phyloP scores from a whole-genome alignment of 30 jellyfish, hydroid and myxozoan genomes.

The Turritopsis rubra region DNA sequence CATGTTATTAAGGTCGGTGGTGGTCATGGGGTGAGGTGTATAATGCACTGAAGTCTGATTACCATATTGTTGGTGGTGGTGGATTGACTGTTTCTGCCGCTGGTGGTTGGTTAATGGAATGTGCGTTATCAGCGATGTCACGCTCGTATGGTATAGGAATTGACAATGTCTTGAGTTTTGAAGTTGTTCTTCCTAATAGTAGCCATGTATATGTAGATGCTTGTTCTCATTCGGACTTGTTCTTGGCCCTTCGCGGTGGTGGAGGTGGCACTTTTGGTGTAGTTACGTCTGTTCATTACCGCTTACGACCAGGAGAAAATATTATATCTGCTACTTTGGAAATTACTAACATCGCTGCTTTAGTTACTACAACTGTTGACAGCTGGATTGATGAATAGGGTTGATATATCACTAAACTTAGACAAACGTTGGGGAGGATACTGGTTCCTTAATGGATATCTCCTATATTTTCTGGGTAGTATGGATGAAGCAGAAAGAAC shows the following conservation, averaged over 20 bases:
- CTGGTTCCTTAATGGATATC: not conserved
- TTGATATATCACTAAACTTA: not conserved
- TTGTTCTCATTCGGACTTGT: conserved; percentile 9
- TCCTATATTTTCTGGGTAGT: not conserved
- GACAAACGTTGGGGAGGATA: conserved; percentile 23
- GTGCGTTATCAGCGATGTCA: conserved; percentile 20
- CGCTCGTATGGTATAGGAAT: conserved; percentile 11
- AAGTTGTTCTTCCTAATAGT: conserved; percentile 11
- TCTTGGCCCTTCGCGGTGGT: conserved; percentile 21
- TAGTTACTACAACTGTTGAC: not conserved
- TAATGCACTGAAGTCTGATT: not conserved
- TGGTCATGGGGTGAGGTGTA: conserved; percentile 17
- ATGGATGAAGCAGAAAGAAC: not conserved
- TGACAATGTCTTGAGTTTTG: conserved; percentile 16
- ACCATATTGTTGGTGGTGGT: conserved; percentile 22
- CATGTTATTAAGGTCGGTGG: conserved; percentile 15
- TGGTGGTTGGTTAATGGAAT: conserved; percentile 12
- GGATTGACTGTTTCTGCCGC: conserved; percentile 22
- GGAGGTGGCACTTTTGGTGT: conserved; percentile 24
- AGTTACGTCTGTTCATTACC: not conserved
- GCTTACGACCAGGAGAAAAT: conserved; percentile 6
- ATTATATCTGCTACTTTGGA: not conserved
- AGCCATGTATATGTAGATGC: not conserved
- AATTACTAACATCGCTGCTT: not conserved
- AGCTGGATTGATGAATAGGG: conserved; percentile 14